A percentile compares a stretch with the other conserved stretches of the same genome.
phyloP scores from a whole-genome alignment of 2,888 invertebrate species.

The Podabrus alpinus region DNA sequence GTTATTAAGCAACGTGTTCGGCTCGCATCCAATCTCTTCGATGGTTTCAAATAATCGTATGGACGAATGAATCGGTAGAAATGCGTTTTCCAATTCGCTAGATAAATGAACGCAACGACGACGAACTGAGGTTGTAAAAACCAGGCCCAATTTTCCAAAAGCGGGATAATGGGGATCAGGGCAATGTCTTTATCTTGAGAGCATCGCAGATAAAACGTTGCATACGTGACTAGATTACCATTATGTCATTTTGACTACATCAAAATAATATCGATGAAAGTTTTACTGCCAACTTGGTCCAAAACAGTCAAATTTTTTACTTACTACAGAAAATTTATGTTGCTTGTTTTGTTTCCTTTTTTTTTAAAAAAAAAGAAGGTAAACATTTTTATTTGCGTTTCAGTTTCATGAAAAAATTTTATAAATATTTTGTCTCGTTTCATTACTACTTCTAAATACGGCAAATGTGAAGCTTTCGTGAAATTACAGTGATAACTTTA shows the following conservation, averaged over 20 bases:
- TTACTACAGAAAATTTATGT: not conserved
- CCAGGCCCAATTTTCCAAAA: constrained; percentile 46
- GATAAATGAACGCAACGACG: constrained; percentile 26
- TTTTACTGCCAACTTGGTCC: not conserved
- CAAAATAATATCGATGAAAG: constrained; percentile 7
- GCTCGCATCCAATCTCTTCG: constrained; percentile 29
- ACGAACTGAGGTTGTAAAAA: constrained; percentile 35
- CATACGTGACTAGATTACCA: constrained; percentile 48
- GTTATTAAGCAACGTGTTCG: constrained; percentile 27
- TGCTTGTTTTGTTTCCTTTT: not conserved
- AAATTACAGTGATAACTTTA: not conserved
- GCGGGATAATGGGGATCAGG: constrained; percentile 47
- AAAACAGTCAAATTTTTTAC: not conserved
- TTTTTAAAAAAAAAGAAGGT: no score
- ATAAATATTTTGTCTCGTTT: no score
- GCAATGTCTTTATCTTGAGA: constrained; percentile 49
- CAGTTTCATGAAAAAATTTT: no score
- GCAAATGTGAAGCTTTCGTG: not conserved
- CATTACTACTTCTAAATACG: not conserved
- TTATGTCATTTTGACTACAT: constrained; percentile 26
- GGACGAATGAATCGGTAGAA: constrained; percentile 33
- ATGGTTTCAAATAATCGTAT: constrained; percentile 32
- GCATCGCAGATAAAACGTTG: constrained; percentile 38
- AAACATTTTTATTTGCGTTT: not conserved
- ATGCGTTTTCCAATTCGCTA: constrained; percentile 30